Evolutionary conservation across 2,113 vertebrate genomes (phyloP), one percentile per base, ranked within the genome.

Genomic region (Gobius niger): DNA sequence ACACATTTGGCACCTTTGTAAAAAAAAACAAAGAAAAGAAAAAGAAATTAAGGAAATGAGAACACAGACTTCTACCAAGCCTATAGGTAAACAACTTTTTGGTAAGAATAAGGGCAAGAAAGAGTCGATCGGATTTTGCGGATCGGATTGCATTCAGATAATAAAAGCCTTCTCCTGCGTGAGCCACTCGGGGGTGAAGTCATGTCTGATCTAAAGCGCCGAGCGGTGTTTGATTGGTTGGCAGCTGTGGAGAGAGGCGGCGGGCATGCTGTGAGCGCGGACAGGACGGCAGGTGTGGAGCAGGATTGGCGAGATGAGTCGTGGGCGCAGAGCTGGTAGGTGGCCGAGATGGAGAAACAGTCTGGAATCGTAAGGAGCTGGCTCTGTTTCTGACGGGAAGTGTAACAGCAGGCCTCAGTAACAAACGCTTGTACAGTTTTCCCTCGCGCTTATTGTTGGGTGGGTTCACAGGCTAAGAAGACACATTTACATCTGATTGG

Each of bases 131-230:
- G 68, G 76, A 61, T 78, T 82, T 7, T 5, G 60, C 63, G 74
- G 52, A 69, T 80, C 60, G 78, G 78, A 88, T 88, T 82, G 57
- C 68, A 77, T 86, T 83, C 83, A 83, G 69, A 47, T 71, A 80
- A 85, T 81, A 72, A 85, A 52, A 75, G 65, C 10, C 34, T 60
- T 75, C 63, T 40, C 63, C 47, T 5, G 19, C 50, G 42, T 65
- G 67, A 70, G 69, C 67, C 73, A 18, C 19, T 12, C 74, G 69
- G 59, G 72, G 78, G 42, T 50, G 63, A 14, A 73, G 52, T 57
- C 0, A 7, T 0, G 46, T 81, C 73, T 81, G 77, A 83, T 80
- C 68, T 77, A 15, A 81, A 75, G 67, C 69, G 76, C 80, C 79
- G 69, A 75, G 73, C 66, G 7, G n/a, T 9, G 13, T 67, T 73